Conservation (phyloP, 2,888 invertebrate genomes). For the Andrena haemorrhoa region DNA sequence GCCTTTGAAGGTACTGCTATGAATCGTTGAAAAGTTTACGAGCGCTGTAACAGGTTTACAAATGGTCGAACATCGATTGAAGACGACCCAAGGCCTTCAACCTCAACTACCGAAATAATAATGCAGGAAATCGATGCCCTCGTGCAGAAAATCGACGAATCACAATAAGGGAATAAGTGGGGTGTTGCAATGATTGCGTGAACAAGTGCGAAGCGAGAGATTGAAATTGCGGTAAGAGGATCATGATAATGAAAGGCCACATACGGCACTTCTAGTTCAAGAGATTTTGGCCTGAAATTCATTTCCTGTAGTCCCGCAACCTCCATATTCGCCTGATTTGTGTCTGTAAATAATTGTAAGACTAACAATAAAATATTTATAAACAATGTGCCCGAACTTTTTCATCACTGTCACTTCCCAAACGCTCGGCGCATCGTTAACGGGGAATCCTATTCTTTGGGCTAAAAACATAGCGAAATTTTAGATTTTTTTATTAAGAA, state of each 20-base stretch:
- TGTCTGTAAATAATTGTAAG: background rate
- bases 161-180: background rate
- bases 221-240: no score
- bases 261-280: background rate
- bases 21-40: background rate
- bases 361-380: background rate
- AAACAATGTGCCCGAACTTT: background rate
- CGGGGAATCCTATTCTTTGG: no score
- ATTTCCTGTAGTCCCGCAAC: background rate
- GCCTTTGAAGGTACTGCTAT: background rate
- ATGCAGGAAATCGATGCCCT: no score
- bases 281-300: background rate
- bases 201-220: no score
- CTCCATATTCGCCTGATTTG: background rate
- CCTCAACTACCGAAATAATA: no score
- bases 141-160: no score
- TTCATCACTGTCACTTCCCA: background rate
- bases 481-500: no score
- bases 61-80: no score
- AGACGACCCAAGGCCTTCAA: no score
- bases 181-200: background rate
- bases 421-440: no score
- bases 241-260: no score
- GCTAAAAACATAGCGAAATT: no score
- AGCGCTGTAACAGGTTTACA: background rate